Evolutionary conservation across 2,888 invertebrate species (phyloP).

Genomic region (Leptinotarsa haldemani): DNA sequence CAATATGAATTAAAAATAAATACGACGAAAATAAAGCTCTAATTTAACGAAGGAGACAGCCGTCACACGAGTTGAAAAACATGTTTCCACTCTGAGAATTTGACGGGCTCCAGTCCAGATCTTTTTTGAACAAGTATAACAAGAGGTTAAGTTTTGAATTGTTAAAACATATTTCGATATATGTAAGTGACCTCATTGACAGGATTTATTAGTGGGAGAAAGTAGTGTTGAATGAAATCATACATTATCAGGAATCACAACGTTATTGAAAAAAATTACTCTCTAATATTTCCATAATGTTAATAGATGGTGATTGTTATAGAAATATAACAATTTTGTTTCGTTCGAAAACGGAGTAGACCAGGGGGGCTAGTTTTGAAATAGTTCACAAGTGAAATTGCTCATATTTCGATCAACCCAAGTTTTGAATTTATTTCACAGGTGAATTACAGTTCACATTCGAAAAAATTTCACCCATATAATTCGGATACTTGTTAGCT

Average conservation of each 20-base stretch:
- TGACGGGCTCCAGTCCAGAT: neutral
- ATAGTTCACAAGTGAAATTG: neutral
- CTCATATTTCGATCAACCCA: slow-evolving; percentile 1
- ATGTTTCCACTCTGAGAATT: neutral
- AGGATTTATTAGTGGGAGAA: no score
- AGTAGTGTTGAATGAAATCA: no score
- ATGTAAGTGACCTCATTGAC: no score
- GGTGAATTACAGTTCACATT: neutral
- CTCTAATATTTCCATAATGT: no score
- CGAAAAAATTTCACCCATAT: neutral
- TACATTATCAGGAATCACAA: no score
- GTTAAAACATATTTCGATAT: no score
- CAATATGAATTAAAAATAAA: slow-evolving; percentile 19
- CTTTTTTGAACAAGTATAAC: no score
- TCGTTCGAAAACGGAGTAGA: no score
- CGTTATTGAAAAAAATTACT: no score
- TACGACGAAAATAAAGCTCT: slow-evolving; percentile 5
- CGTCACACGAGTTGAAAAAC: neutral
- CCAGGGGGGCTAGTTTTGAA: neutral
- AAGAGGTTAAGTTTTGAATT: no score
- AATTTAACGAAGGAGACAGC: slow-evolving; percentile 5
- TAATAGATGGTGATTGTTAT: no score
- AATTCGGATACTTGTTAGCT: neutral
- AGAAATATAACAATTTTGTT: no score
- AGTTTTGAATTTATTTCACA: slow-evolving; percentile 11